Evolutionary conservation across 2,797 vertebrate genomes (phyloP).

Genomic region (Odontamblyopus rebecca): DNA sequence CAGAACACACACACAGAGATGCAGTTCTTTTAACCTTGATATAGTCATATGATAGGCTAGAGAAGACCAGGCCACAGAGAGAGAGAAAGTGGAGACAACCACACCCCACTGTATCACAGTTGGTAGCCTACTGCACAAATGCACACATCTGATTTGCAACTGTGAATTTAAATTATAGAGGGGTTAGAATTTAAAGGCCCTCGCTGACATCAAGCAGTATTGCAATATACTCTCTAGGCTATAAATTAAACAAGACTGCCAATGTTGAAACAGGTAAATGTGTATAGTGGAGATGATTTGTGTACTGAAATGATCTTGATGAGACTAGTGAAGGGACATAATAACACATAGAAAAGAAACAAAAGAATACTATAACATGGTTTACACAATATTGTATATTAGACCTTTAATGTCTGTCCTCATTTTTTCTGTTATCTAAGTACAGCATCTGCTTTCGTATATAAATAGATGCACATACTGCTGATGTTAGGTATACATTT

Average conservation of each 20-base stretch:
- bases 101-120: conserved; percentile 32
- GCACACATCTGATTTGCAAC: conserved; percentile 33
- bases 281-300: not conserved
- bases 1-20: conserved; percentile 1
- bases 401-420: not conserved
- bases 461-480: conserved; percentile 30
- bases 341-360: not conserved
- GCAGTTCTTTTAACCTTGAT: conserved; percentile 41
- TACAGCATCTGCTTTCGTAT: not conserved
- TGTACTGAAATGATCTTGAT: not conserved
- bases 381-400: too few relatives aligned
- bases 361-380: too few relatives aligned
- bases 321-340: not conserved
- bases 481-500: conserved; percentile 24
- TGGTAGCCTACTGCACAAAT: conserved; percentile 10
- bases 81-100: conserved; percentile 37
- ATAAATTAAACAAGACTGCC: not conserved
- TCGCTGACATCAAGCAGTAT: not conserved
- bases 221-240: not conserved
- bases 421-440: conserved; percentile 1
- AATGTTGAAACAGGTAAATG: not conserved
- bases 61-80: conserved; percentile 18
- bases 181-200: not conserved
- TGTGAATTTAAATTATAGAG: not conserved
- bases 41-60: conserved; percentile 35